Evolutionary conservation across 1,140 invertebrate species (phyloP).

Genomic region (Anthonomus grandis): DNA sequence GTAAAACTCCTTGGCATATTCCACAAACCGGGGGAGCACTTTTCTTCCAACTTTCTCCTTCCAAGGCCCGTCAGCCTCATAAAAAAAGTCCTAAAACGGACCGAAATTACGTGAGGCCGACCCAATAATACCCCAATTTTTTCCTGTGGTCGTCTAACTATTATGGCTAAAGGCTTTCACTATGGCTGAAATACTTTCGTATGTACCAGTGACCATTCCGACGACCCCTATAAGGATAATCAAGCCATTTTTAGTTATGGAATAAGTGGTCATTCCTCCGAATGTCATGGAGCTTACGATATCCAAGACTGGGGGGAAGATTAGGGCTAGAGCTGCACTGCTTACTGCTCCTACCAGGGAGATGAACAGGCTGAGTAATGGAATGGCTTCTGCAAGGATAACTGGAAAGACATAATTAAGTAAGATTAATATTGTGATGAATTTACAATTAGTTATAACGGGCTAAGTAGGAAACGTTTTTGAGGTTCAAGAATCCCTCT

Average conservation of each 20-base stretch:
- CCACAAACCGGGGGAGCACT: no score
- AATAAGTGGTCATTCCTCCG: slow-evolving; percentile 41
- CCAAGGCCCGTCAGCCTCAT: neutral
- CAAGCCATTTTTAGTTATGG: slow-evolving; percentile 64
- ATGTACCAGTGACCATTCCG: slow-evolving; percentile 70
- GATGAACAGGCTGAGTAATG: slow-evolving; percentile 83
- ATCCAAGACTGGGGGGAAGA: slow-evolving; percentile 83
- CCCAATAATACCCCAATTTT: neutral
- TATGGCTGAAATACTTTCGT: slow-evolving; percentile 65
- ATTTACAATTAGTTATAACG: no score
- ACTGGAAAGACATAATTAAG: slow-evolving; percentile 68
- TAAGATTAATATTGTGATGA: neutral
- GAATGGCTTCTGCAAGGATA: slow-evolving; percentile 71
- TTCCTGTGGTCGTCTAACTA: slow-evolving; percentile 7
- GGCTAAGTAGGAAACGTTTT: no score
- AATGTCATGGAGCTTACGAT: slow-evolving; percentile 61
- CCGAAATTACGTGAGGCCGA: neutral
- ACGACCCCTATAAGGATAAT: slow-evolving; percentile 67
- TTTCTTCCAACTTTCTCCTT: no score
- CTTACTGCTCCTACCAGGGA: slow-evolving; percentile 86
- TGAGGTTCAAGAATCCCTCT: no score
- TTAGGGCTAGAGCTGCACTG: slow-evolving; percentile 78
- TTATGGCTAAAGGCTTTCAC: slow-evolving; percentile 45
- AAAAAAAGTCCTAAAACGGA: neutral
- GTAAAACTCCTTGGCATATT: no score